Evolutionary conservation across 2,888 invertebrate genomes (phyloP), one percentile per base, ranked within the genome.

Genomic region (Keiferia lycopersicella): DNA sequence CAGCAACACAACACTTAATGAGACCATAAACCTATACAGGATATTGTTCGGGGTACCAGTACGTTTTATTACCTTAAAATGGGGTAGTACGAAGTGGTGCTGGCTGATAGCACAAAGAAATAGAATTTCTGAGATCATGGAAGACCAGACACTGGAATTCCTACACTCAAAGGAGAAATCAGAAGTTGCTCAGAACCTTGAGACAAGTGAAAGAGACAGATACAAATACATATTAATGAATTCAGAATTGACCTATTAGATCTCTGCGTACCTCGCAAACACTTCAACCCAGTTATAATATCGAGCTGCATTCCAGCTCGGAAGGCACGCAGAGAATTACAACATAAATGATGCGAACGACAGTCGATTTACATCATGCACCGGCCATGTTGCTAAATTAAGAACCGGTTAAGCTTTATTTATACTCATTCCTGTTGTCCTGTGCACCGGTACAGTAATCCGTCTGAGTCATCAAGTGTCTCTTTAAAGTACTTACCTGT

Each of bases 281-380:
- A 48, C 48, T 48, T n/a, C 12, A 22, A 12, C 26, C n/a, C 22
- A 58, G 34, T 58, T 57, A 57, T 57, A 16, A 18, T 12, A 34
- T 12, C 18, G 38, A n/a, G 12, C 12, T 41, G 45, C 61, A 61
- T 61, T 61, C 61, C 48, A 26, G 48, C 26, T 48, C 50, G 16
- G 48, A 8, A 61, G 61, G 48, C 61, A 61, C 26, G 61, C 61
- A 26, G 48, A 20, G 10, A 56, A n/a, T 56, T 56, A 34, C 30
- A 30, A 60, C 41, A 64, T 60, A 34, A 64, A 61, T 61, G 61
- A 64, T 61, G 56, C 34, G 53, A 61, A 26, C 20, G 61, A 53
- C 61, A 20, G n/a, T 20, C 38, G 61, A 53, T 61, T 64, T 61
- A 56, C 60, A 61, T 61, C 56, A 64, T 60, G 30, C 61, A 45